A percentile compares a stretch with the other conserved stretches of the same genome.
Evolutionary conservation across 2,113 vertebrate species (phyloP).

Genomic region (Pithys albifrons): DNA sequence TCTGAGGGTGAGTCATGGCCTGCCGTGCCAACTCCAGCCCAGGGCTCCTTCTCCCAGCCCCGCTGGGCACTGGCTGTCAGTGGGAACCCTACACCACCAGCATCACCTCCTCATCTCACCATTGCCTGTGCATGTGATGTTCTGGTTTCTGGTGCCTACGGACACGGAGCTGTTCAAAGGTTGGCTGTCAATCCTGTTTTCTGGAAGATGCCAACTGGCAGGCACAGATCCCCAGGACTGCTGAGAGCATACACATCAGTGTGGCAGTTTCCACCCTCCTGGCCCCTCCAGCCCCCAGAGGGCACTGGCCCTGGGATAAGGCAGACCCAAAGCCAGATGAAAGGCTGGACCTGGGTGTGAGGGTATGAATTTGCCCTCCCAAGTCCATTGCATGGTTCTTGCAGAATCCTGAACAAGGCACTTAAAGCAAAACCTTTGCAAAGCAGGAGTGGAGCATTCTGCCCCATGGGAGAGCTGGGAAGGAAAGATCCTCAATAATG

Average conservation of each 20-base stretch:
- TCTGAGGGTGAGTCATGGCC: neutral
- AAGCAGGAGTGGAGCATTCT: neutral
- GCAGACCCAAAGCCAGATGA: neutral
- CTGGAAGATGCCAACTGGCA: neutral
- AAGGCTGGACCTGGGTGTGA: too few species aligned
- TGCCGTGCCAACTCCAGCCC: neutral
- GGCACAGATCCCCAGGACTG: neutral
- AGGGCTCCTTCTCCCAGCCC: fast-evolving
- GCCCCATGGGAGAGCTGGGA: neutral
- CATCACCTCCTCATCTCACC: fast-evolving
- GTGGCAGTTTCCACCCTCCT: neutral
- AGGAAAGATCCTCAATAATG: fast-evolving
- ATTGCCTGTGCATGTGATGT: neutral
- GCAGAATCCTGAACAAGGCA: neutral
- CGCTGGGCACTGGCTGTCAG: neutral
- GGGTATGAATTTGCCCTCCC: neutral
- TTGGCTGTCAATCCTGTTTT: neutral
- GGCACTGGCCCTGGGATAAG: neutral
- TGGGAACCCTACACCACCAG: neutral
- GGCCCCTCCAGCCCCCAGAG: neutral
- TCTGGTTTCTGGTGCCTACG: neutral
- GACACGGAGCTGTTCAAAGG: neutral
- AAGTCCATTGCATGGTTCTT: fast-evolving
- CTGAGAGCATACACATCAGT: fast-evolving
- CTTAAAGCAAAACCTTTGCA: neutral